Base-by-base conservation (phyloP, 2,113 vertebrate genomes). In the Atherinomorus stipes region DNA sequence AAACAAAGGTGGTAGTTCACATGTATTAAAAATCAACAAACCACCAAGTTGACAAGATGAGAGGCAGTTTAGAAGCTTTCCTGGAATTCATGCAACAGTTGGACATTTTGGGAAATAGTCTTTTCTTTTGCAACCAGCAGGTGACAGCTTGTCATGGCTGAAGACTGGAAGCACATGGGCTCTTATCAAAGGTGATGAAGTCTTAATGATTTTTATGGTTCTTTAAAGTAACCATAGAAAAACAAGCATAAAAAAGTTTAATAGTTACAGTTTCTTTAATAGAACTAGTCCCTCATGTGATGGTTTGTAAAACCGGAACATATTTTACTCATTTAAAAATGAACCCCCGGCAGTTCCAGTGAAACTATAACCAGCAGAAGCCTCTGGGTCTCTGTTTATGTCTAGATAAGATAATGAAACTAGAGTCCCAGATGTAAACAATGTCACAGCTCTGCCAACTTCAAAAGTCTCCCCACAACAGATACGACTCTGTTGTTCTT, bases 51-150 rank as follows among this genome's bases (percentile, higher is more conserved):
- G 58, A 52, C 58, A 67, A 21, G 26, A 69, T 28, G 37, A 44
- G 53, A 75, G 45, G 65, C 76, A 78, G 78, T 56, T 78, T 18
- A 60, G 42, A 31, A 51, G 54, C 16, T 62, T 71, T 47, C 11
- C 40, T 53, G 44, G 66, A 31, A 56, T n/a, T 67, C 28, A 25
- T 15, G 7, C 16, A 62, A 56, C 1, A 23, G 26, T 67, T 76
- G 22, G 21, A 74, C 61, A 61, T 74, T 76, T 74, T 54, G 38
- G 62, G 38, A 57, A 76, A 74, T n/a, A 25, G 12, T 21, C 15
- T 10, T 42, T 61, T 22, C 11, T n/a, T 10, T 11, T 28, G 57
- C 19, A 44, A 11, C 21, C 2, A 67, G 49, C 51, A 23, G 54
- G 26, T 4, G 31, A 59, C 23, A 42, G 40, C 13, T 45, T 64